Evolutionary conservation across 2,888 invertebrate species (phyloP), one percentile per base, ranked within the genome.

Genomic region (Ophraella communa): DNA sequence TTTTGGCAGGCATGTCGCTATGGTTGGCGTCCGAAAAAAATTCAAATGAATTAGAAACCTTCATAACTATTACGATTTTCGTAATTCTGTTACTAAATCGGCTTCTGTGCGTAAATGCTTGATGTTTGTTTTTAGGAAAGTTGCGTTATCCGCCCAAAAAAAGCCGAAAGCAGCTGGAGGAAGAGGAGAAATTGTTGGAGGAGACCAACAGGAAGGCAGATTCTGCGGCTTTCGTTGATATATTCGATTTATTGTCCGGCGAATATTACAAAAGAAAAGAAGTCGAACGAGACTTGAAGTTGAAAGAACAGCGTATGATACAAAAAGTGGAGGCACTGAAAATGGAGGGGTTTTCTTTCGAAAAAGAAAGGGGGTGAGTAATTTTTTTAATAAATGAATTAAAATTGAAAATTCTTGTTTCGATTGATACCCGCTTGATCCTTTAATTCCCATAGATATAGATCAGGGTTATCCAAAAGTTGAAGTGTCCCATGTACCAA

Each of bases 171-270:
- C 82, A 85, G 73, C 76, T 83, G 47, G 85, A 85, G 76, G 79
- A 77, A 52, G 85, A 86, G 63, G 76, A 78, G 44, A 66, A 80
- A 10, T 69, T 68, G 49, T 59, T 68, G 35, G 67, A 73, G 78
- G 78, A 4, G 62, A 67, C 63, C n/a, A 57, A 21, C 7, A 80
- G 53, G 74, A 84, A 82, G 67, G 80, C 72, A 17, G 67, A 62
- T 3, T 71, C 73, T 45, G 68, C 73, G 14, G 73, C 75, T 78
- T 78, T 87, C 47, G 85, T 88, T 1, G 75, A 81, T 4, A 74
- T 87, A 33, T 84, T 86, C 76, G 88, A 89, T 73, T 77, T 89
- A 27, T 79, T 88, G 18, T 85, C 84, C 0, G 88, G 89, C 1
- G 85, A 84, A 23, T 87, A 88, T 73, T 80, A 79, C 70, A 74